Evolutionary conservation across 2,113 vertebrate genomes (phyloP).

Genomic region (Petrocephalus zakoni): DNA sequence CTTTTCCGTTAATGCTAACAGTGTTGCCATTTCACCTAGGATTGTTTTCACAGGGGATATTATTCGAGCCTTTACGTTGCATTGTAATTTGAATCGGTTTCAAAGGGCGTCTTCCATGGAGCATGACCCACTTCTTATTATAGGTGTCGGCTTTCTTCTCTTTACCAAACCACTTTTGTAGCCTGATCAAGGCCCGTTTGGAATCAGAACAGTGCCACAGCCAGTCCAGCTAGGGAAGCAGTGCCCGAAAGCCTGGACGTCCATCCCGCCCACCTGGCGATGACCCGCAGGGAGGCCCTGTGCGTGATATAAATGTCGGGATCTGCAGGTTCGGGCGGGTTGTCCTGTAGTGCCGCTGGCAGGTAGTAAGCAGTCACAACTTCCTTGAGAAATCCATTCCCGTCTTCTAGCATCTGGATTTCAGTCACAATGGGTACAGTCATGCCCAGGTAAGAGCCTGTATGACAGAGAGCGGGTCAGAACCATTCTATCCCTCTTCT

Average conservation of each 20-base stretch:
- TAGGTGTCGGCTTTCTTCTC: neutral
- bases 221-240: neutral
- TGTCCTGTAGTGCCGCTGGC: constrained; percentile 61
- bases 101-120: neutral
- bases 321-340: constrained; percentile 58
- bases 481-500: neutral
- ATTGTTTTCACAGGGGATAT: neutral
- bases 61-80: neutral
- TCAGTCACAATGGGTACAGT: constrained; percentile 69
- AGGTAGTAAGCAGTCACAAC: constrained; percentile 70
- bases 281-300: constrained; percentile 58
- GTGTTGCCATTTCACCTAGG: neutral
- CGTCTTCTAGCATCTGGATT: constrained; percentile 61
- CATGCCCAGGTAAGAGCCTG: constrained; percentile 72
- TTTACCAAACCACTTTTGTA: neutral
- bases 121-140: neutral
- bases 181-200: neutral
- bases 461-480: neutral
- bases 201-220: neutral
- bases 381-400: constrained; percentile 50
- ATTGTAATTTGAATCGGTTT: neutral
- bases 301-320: constrained; percentile 61
- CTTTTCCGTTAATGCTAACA: neutral
- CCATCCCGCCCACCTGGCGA: constrained; percentile 59
- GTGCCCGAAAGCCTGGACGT: neutral